Evolutionary conservation across 2,113 vertebrate genomes (phyloP).

Genomic region (Nibea coibor): DNA sequence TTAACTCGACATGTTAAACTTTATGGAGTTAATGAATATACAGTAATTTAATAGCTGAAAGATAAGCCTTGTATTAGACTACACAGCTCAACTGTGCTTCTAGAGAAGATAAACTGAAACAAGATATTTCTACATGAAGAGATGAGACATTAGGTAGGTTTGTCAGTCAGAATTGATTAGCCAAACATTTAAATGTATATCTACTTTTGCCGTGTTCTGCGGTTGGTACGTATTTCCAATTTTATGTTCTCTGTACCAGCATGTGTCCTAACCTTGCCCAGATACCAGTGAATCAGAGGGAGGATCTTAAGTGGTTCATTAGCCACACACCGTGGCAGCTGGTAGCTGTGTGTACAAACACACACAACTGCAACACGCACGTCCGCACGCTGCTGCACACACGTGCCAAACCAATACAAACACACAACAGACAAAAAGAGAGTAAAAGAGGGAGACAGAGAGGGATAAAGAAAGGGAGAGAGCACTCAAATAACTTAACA

Average conservation of each 20-base stretch:
- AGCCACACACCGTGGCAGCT: constrained; percentile 56
- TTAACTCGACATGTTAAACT: background rate
- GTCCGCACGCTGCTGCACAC: constrained; percentile 13
- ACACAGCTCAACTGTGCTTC: background rate
- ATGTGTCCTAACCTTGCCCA: constrained; percentile 37
- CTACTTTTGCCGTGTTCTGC: background rate
- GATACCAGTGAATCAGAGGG: constrained; percentile 45
- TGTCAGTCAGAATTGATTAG: background rate
- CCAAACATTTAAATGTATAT: background rate
- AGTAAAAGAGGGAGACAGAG: constrained; percentile 16
- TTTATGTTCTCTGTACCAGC: constrained; percentile 17
- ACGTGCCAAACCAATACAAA: constrained; percentile 16
- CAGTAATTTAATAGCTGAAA: background rate
- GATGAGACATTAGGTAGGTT: background rate
- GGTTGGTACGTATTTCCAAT: constrained; percentile 4
- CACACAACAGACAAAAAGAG: constrained; percentile 28
- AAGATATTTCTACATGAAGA: background rate
- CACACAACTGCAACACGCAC: constrained; percentile 27
- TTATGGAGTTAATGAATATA: background rate
- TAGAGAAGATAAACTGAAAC: background rate
- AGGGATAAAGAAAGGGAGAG: constrained; percentile 7
- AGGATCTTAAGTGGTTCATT: constrained; percentile 64
- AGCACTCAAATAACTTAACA: constrained; percentile 63
- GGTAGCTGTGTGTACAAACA: constrained; percentile 20
- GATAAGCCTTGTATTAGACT: background rate